phyloP scores from a whole-genome alignment of 2,113 vertebrate species.

The Falcunculus frontatus region DNA sequence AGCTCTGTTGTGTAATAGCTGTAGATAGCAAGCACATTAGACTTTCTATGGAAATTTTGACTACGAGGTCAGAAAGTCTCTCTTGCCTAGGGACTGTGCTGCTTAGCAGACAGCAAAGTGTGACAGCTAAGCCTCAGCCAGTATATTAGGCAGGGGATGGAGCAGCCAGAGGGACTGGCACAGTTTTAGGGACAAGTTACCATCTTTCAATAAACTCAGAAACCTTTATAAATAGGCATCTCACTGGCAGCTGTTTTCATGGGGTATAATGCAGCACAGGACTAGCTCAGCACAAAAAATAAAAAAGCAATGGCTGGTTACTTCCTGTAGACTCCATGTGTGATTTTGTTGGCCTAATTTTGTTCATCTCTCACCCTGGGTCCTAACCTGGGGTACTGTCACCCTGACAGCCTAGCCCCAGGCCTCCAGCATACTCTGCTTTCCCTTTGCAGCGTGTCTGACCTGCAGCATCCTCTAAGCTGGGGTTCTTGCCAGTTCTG shows the following conservation, averaged over 20 bases:
- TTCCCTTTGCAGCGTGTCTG: not conserved
- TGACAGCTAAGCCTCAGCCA: not conserved
- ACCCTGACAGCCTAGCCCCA: not conserved
- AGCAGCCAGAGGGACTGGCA: not conserved
- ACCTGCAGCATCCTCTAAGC: not conserved
- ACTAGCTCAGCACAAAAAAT: not conserved
- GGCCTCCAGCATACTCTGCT: not conserved
- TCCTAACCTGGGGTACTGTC: not conserved
- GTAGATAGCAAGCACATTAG: not conserved
- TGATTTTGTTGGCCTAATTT: not conserved
- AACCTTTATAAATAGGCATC: constrained; percentile 34
- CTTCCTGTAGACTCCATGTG: not conserved
- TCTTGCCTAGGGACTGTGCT: not conserved
- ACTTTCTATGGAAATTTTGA: not conserved
- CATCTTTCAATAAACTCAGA: constrained; percentile 47
- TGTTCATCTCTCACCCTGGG: not conserved
- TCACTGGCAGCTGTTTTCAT: constrained; percentile 18
- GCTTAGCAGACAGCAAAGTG: not conserved
- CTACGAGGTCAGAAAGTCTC: not conserved
- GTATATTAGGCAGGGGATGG: not conserved
- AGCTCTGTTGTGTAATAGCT: not conserved
- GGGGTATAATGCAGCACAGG: not conserved
- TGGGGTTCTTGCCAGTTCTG: not conserved
- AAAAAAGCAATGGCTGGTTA: not conserved
- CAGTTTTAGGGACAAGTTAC: not conserved